A percentile compares a stretch with the other conserved stretches of the same genome.
Evolutionary conservation across 2,113 vertebrate genomes (phyloP).

Genomic region (Mesembrinibis cayennensis): DNA sequence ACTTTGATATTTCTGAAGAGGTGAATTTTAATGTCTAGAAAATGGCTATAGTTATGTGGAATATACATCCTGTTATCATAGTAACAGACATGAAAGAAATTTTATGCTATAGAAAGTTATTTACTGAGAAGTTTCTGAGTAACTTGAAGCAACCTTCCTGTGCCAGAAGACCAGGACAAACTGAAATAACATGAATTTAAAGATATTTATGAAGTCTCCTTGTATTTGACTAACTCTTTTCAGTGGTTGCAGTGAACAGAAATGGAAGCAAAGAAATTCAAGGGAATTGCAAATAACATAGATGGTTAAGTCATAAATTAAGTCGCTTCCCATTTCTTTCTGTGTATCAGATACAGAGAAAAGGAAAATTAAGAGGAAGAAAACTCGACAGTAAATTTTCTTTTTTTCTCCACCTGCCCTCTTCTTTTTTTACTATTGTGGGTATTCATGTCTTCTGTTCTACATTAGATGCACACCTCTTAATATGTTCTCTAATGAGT

Average conservation of each 20-base stretch:
- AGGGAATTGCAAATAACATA: background rate
- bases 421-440: background rate
- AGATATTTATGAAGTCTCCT: background rate
- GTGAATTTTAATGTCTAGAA: background rate
- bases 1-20: background rate
- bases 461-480: background rate
- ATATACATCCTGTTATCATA: background rate
- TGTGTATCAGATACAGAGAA: background rate
- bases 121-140: background rate
- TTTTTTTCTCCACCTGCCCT: background rate
- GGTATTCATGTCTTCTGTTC: background rate
- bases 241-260: background rate
- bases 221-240: background rate
- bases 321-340: background rate
- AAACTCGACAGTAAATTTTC: background rate
- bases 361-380: background rate
- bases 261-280: background rate
- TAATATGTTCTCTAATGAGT: background rate
- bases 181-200: background rate
- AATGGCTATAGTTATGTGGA: background rate
- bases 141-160: background rate
- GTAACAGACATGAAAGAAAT: background rate
- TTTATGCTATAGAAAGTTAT: background rate
- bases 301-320: background rate
- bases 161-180: background rate